phyloP scores from a whole-genome alignment of 2,113 vertebrate species.

The Chloebia gouldiae region DNA sequence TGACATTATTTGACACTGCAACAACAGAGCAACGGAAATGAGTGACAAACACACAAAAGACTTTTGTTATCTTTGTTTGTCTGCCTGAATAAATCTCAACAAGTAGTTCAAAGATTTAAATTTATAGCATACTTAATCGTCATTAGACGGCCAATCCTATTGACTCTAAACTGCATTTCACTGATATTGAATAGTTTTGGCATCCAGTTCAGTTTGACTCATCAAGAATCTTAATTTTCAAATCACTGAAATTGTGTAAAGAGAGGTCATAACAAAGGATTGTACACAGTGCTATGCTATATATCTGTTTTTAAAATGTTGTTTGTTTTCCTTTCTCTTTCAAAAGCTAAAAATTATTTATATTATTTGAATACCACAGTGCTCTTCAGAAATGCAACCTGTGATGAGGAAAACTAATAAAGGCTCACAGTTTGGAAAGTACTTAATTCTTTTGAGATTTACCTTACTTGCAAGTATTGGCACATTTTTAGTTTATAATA shows the following conservation, averaged over 20 bases:
- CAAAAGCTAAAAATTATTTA: not conserved
- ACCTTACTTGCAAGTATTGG: not conserved
- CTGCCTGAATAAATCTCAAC: slow-evolving; percentile 87
- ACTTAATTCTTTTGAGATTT: not conserved
- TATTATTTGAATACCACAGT: not conserved
- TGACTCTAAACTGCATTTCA: slow-evolving; percentile 69
- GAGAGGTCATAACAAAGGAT: slow-evolving; percentile 49
- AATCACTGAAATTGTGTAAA: slow-evolving; percentile 58
- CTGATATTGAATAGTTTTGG: slow-evolving; percentile 71
- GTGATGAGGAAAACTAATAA: not conserved
- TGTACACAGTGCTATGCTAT: not conserved
- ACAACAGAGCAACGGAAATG: slow-evolving; percentile 81
- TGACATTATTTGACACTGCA: slow-evolving; percentile 85
- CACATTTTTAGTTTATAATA: not conserved
- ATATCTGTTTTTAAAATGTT: not conserved
- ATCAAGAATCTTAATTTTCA: slow-evolving; percentile 62
- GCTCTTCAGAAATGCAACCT: not conserved
- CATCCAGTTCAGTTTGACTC: slow-evolving; percentile 63
- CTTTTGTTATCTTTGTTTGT: slow-evolving; percentile 89
- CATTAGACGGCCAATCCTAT: slow-evolving; percentile 77
- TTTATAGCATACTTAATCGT: slow-evolving; percentile 82
- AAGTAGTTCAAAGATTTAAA: slow-evolving; percentile 85
- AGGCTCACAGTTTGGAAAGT: not conserved
- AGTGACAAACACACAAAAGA: slow-evolving; percentile 85
- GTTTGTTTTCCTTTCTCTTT: not conserved